Evolutionary conservation across 2,888 invertebrate species (phyloP), one percentile per base, ranked within the genome.

Genomic region (Lypha dubia): DNA sequence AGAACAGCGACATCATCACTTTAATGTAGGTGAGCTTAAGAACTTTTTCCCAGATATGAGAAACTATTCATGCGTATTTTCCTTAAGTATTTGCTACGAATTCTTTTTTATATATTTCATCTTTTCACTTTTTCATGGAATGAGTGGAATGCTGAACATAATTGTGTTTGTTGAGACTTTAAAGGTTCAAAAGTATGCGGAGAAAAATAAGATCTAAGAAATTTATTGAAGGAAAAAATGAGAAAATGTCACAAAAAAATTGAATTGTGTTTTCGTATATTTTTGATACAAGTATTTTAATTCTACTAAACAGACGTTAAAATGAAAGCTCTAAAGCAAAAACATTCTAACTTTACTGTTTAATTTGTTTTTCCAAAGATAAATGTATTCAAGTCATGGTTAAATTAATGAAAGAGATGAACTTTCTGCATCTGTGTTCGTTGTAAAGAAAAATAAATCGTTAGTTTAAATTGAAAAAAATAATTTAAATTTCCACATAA

Each of bases 1-100:
- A 5, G 35, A 74, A 70, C n/a, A n/a, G n/a, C n/a, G 41, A 67
- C 80, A 74, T 80, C 80, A 74, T 83, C 80, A 84, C 85, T 85
- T 84, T 83, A 73, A 86, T 86, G 85, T 83, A 86, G 85, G 85
- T 84, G 85, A 86, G 86, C 74, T 86, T 85, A 83, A 85, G 73
- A 85, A 81, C 71, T 80, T 87, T 32, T 84, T 79, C 44, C 58
- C 75, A 75, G 81, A 75, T 75, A 63, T 79, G 62, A 56, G 62
- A 56, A 84, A 86, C 58, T 79, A 58, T 75, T 32, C 28, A 56
- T 70, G 32, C 28, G 46, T 70, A 13, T 46, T 65, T 71, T 71
- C 70, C 24, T 53, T 28, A 28, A 28, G 28, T 63, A 41, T 41
- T 11, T 58, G 58, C 49, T 75, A 62, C 22, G 41, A 75, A 44